These are phyloP conservation scores for Lithodes maja DNA, from an alignment of 2,888 invertebrate genomes.

Conservation along the genomic window DNA sequence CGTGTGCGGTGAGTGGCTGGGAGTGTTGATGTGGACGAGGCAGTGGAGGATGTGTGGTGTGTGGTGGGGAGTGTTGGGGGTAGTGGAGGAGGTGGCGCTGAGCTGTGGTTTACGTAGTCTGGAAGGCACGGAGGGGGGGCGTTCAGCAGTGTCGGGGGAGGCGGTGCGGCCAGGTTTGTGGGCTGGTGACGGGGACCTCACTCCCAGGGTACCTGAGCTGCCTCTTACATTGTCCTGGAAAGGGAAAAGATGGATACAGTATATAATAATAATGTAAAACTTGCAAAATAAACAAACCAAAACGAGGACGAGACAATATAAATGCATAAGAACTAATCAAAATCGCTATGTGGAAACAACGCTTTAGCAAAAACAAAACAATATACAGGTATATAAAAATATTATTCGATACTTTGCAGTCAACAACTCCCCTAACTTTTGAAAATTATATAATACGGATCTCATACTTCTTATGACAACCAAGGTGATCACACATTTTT, in stretches of 20 bases:
- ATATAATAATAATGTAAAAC: too few species aligned
- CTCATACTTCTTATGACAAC: too few species aligned
- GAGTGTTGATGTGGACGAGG: too few species aligned
- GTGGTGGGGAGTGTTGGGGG: constrained; percentile 49
- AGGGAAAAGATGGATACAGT: too few species aligned
- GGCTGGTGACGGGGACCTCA: constrained; percentile 60
- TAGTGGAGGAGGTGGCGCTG: constrained; percentile 55
- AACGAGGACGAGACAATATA: neutral
- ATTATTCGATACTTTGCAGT: too few species aligned
- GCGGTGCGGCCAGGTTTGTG: constrained; percentile 51
- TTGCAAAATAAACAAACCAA: neutral
- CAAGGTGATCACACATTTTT: too few species aligned
- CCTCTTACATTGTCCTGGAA: constrained; percentile 48
- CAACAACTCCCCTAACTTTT: too few species aligned
- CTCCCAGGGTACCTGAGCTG: constrained; percentile 27
- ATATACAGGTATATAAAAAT: too few species aligned
- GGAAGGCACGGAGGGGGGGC: constrained; percentile 66
- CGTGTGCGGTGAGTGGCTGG: constrained; percentile 59
- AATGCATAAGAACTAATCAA: neutral
- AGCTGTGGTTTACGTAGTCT: constrained; percentile 60
- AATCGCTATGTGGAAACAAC: too few species aligned
- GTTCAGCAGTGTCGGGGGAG: constrained; percentile 61
- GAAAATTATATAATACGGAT: too few species aligned
- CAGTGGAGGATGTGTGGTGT: constrained; percentile 34
- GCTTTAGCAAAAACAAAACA: too few species aligned